These are phyloP conservation scores for Auanema sp. DNA, from an alignment of 2,888 invertebrate species.

Conservation along the genomic window DNA sequence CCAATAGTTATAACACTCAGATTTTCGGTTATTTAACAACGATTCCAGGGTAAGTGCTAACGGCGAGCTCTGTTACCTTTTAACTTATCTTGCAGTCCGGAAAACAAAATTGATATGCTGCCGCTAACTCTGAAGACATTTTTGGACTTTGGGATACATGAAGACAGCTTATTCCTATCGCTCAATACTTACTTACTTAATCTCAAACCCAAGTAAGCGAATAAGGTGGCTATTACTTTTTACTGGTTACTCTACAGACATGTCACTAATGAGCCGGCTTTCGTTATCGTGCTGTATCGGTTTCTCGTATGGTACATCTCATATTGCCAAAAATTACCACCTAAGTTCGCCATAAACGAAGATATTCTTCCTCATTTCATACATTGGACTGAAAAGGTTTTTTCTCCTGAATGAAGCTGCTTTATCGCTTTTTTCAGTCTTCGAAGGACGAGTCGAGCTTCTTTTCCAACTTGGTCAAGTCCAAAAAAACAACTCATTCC, in stretches of 20 bases:
- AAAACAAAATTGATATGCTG: constrained; percentile 35
- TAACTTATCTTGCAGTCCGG: constrained; percentile 18
- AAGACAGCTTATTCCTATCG: constrained; percentile 28
- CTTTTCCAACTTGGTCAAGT: constrained; percentile 27
- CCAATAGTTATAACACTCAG: constrained; percentile 17
- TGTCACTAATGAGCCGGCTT: constrained; percentile 41
- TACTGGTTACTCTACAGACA: constrained; percentile 26
- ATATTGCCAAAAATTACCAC: constrained; percentile 5
- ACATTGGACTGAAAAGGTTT: not conserved
- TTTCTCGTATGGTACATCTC: constrained; percentile 30
- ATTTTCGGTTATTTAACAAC: constrained; percentile 38
- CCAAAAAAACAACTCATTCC: constrained; percentile 41
- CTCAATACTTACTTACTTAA: constrained; percentile 43
- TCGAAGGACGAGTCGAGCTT: constrained; percentile 38
- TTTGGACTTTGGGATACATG: constrained; percentile 28
- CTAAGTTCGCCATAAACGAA: constrained; percentile 17
- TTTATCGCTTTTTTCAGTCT: constrained; percentile 6
- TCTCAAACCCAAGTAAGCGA: constrained; percentile 58
- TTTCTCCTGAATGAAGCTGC: not conserved
- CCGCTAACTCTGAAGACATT: constrained; percentile 33
- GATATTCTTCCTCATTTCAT: not conserved
- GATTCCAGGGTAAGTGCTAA: constrained; percentile 29
- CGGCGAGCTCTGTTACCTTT: not conserved
- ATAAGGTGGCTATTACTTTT: constrained; percentile 16
- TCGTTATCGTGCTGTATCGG: constrained; percentile 42